A percentile compares a stretch with the other conserved stretches of the same genome.
These are phyloP conservation scores for Bombus difficillimus DNA, from an alignment of 1,140 invertebrate genomes.

Conservation along the genomic window DNA sequence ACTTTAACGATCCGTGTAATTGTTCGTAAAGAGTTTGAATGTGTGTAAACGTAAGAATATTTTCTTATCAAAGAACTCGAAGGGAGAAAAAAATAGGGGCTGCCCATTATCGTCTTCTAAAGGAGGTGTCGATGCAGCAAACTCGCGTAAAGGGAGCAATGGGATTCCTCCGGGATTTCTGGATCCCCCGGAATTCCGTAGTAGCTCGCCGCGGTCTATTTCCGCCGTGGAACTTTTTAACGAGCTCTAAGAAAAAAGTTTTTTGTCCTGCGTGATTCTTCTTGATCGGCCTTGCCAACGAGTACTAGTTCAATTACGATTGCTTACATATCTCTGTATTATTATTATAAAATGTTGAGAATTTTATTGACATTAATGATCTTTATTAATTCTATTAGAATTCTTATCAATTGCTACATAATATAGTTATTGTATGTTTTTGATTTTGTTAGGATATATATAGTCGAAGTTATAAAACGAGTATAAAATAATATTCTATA, in stretches of 20 bases:
- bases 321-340: background rate
- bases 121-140: slow-evolving; percentile 55
- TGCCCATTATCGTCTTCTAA: slow-evolving; percentile 36
- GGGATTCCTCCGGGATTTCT: slow-evolving; percentile 49
- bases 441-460: no score
- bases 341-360: background rate
- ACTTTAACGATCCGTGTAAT: background rate
- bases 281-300: slow-evolving; percentile 12
- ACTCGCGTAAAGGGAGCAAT: slow-evolving; percentile 51
- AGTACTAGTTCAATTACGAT: background rate
- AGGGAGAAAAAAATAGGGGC: slow-evolving; percentile 9
- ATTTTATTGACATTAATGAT: no score
- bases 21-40: background rate
- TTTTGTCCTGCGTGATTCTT: slow-evolving; percentile 24
- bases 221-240: slow-evolving; percentile 56
- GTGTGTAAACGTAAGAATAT: background rate
- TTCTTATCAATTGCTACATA: no score
- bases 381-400: no score
- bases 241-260: slow-evolving; percentile 51
- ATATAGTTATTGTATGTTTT: no score
- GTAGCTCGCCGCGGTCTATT: slow-evolving; percentile 47
- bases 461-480: no score
- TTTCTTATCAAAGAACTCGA: background rate
- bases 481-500: no score
- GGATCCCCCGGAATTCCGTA: slow-evolving; percentile 51